Conservation (phyloP, 2,797 vertebrate species). For the Geotria australis region DNA sequence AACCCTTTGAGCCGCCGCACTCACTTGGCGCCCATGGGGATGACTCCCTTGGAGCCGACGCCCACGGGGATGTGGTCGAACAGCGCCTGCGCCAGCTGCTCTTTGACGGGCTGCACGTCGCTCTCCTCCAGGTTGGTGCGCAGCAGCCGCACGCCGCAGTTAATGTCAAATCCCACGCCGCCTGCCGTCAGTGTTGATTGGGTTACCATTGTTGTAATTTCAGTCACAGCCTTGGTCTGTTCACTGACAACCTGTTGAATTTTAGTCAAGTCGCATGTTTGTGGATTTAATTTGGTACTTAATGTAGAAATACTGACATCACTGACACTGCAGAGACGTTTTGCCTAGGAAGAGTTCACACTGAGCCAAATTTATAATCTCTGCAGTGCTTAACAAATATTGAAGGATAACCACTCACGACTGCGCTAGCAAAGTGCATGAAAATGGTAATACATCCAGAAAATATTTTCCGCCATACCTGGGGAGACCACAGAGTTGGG, state of each 20-base stretch:
- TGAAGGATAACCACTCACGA: no score
- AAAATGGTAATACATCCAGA: not conserved
- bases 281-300: no score
- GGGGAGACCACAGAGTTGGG: constrained; percentile 70
- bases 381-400: no score
- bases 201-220: not conserved
- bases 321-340: no score
- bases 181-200: constrained; percentile 14
- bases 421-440: no score
- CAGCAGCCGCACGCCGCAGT: constrained; percentile 73
- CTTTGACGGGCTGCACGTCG: constrained; percentile 86
- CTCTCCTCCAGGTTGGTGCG: constrained; percentile 75
- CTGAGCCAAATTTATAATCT: no score
- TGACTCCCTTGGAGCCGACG: constrained; percentile 82
- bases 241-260: not conserved
- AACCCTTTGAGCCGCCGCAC: constrained; percentile 2
- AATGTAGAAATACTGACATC: no score
- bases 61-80: constrained; percentile 96
- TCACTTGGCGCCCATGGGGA: constrained; percentile 89
- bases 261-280: not conserved
- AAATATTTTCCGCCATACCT: constrained; percentile 13
- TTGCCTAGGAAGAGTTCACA: no score
- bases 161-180: constrained; percentile 88
- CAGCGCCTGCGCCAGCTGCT: constrained; percentile 78
- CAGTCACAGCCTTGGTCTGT: constrained; percentile 1